phyloP scores from a whole-genome alignment of 2,113 vertebrate species.

The Setophaga coronata region DNA sequence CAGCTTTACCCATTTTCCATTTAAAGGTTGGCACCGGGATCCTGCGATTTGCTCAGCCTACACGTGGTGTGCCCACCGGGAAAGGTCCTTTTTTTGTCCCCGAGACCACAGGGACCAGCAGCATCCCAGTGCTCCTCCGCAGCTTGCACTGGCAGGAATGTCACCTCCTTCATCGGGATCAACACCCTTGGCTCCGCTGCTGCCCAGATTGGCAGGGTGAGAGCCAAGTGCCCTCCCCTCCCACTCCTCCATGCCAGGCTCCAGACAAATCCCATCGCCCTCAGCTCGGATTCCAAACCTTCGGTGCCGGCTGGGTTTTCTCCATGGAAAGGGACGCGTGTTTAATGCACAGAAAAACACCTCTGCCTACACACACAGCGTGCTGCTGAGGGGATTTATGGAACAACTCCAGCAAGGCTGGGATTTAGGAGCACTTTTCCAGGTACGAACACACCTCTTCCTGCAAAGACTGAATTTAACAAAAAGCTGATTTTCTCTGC shows the following conservation, averaged over 20 bases:
- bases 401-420: accelerated
- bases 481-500: not conserved
- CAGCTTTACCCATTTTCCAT: conserved; percentile 60
- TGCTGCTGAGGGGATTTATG: accelerated
- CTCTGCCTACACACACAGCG: accelerated
- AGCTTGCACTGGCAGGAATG: not conserved
- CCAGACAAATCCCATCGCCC: not conserved
- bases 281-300: not conserved
- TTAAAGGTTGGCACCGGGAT: not conserved
- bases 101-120: not conserved
- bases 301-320: accelerated
- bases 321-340: accelerated
- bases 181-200: not conserved
- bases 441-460: not conserved
- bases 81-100: not conserved
- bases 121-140: accelerated
- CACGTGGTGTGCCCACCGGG: not conserved
- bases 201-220: not conserved
- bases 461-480: accelerated
- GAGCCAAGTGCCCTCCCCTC: conserved; percentile 3
- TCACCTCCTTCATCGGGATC: not conserved
- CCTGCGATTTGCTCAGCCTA: not conserved
- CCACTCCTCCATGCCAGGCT: not conserved
- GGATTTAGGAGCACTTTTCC: not conserved
- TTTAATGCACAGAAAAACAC: accelerated